Percentiles rank a stretch among this genome's conserved stretches.
phyloP scores from a whole-genome alignment of 2,797 vertebrate genomes.

The Clarias laeviceps region DNA sequence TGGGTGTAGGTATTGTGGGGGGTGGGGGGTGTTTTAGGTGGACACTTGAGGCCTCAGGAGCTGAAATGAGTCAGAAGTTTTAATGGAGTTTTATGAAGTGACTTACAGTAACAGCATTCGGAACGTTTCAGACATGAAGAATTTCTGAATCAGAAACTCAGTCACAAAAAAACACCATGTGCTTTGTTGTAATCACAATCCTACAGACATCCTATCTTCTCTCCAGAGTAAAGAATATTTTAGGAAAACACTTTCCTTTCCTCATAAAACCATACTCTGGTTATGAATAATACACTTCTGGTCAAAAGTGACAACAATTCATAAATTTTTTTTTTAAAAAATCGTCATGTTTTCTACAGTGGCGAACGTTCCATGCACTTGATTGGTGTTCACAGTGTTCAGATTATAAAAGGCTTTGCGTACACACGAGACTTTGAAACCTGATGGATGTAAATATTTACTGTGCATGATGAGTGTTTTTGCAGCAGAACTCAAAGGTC shows the following conservation, averaged over 20 bases:
- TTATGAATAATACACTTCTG: not conserved
- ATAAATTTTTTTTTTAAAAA: no score
- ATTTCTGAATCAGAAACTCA: not conserved
- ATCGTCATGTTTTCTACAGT: not conserved
- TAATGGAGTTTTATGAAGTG: not conserved
- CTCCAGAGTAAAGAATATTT: not conserved
- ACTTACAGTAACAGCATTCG: not conserved
- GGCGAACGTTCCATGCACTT: not conserved
- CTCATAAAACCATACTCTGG: not conserved
- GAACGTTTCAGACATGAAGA: not conserved
- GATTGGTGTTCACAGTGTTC: not conserved
- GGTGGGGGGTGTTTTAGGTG: not conserved
- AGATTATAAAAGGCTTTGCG: not conserved
- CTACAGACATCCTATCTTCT: conserved; percentile 3
- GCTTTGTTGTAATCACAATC: not conserved
- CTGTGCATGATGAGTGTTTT: conserved; percentile 13
- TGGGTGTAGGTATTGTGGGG: no score
- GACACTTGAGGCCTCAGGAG: not conserved
- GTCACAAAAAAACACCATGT: not conserved
- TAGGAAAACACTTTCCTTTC: not conserved
- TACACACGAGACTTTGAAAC: conserved; percentile 9
- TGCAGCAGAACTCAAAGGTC: conserved; percentile 35
- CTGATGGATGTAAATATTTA: conserved; percentile 25
- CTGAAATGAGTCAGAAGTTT: not conserved
- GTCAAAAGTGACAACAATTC: not conserved